Evolutionary conservation across 2,888 invertebrate genomes (phyloP), one percentile per base, ranked within the genome.

Genomic region (Pyrochroa serraticornis): DNA sequence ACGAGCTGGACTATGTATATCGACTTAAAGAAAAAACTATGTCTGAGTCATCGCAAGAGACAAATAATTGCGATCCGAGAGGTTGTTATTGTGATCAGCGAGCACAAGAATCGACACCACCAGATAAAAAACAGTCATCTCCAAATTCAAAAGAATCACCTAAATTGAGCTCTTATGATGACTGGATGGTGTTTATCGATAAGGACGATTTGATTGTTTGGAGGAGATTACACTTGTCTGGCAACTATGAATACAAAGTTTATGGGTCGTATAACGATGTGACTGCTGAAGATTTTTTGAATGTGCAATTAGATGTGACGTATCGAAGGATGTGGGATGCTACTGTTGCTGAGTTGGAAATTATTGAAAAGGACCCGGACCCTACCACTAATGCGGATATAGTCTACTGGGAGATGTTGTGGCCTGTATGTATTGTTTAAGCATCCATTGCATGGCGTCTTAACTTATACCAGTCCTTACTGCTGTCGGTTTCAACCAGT

Each of bases 381-480:
- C 82, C 82, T 0, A 71, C 81, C 0, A 75, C 80, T 0, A 85
- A 88, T 64, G 89, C 90, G 69, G 88, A 92, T 60, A 81, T 94
- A 35, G 80, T 94, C 54, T 93, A 94, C 70, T 94, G 94, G 94
- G 93, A 93, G 80, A 91, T 93, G 81, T 80, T 88, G 53, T 94
- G 93, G 92, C 94, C 94, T 64, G 91, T 91, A 77, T 82, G 86
- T 81, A 50, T 53, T 22, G 2, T 22, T 2, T 5, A 5, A 22
- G 3, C 22, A n/a, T 5, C 22, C 22, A 5, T 22, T 22, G 22
- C 22, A n/a, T n/a, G n/a, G n/a, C n/a, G n/a, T n/a, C n/a, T n/a
- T n/a, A n/a, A n/a, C n/a, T n/a, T n/a, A n/a, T n/a, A n/a, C n/a
- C n/a, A n/a, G n/a, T n/a, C n/a, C n/a, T n/a, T n/a, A n/a, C n/a